Base-by-base conservation (phyloP, 2,888 invertebrate genomes). In the Cryptophagus acutangulus region DNA sequence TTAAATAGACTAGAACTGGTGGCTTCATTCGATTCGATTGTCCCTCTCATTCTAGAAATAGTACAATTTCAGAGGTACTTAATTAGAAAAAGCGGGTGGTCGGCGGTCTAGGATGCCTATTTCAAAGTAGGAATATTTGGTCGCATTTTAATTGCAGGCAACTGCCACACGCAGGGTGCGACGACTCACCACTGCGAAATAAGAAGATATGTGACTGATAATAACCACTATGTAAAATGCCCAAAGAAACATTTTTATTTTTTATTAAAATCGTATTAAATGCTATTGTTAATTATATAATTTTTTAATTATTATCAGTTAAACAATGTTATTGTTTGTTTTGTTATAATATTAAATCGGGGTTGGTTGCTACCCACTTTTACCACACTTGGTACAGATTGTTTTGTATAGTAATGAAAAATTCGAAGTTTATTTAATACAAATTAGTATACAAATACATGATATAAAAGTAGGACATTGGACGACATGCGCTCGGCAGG, bases 201-300 rank as follows among this genome's bases (percentile, higher is more conserved):
- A 43, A 46, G 3, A 26, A 55, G 55, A 57, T 59, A 58, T 60
- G 57, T 59, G 46, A 55, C 49, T 52, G 44, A 41, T 52, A 52
- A 44, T 43, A 38, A 43, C 45, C 40, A 50, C 45, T 44, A 47
- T 44, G 57, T 56, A 65, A 66, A 66, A 66, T 67, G 67, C 66
- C 67, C 66, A 68, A 67, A 66, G 65, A 65, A 66, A 63, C 62
- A 6, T 26, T 4, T 26, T 35, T 25, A 49, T 55, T 54, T 60
- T 65, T 64, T 66, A 67, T 65, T 66, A 65, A 66, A 67, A 67
- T 67, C 60, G 65, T 66, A 66, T 68, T 67, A 66, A 67, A 67
- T 62, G 58, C 66, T 66, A 66, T 65, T 61, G 61, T 67, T 66
- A 66, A 61, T 63, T 57, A n/a, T n/a, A n/a, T n/a, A 55, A 54